These are phyloP conservation scores for Manis pentadactyla DNA, from an alignment of 2,797 vertebrate species.

Conservation along the genomic window DNA sequence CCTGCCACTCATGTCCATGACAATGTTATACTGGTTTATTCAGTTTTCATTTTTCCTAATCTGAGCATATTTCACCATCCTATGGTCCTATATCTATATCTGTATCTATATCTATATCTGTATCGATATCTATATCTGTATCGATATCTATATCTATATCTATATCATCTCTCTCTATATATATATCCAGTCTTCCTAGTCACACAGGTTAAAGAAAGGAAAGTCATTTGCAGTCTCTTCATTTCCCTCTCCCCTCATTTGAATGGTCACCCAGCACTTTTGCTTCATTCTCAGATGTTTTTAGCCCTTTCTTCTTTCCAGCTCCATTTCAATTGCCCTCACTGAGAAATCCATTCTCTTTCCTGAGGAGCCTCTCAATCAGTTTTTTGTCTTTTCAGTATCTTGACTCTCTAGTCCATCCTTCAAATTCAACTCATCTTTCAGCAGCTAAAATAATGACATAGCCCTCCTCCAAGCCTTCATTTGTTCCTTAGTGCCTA, in stretches of 20 bases:
- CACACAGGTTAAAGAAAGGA: background rate
- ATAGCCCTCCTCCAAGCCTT: background rate
- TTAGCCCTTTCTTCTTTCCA: background rate
- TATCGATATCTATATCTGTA: too few relatives aligned
- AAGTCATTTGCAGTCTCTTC: background rate
- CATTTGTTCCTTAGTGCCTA: background rate
- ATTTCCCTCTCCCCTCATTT: background rate
- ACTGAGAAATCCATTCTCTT: background rate
- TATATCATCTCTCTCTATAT: background rate
- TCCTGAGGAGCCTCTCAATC: background rate
- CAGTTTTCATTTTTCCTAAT: background rate
- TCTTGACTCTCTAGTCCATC: background rate
- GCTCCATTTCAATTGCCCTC: background rate
- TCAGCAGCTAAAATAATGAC: background rate
- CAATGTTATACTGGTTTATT: background rate
- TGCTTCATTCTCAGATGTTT: background rate
- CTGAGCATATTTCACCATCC: background rate
- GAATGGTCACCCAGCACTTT: too few relatives aligned
- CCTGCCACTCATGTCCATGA: background rate
- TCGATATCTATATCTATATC: too few relatives aligned
- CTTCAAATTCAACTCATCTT: background rate
- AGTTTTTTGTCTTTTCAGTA: background rate
- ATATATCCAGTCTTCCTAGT: background rate
- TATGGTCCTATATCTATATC: background rate
- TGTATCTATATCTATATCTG: too few relatives aligned